Percentiles rank a stretch among this genome's conserved stretches.
Evolutionary conservation across 2,113 vertebrate species (phyloP).

Genomic region (Alethe diademata): DNA sequence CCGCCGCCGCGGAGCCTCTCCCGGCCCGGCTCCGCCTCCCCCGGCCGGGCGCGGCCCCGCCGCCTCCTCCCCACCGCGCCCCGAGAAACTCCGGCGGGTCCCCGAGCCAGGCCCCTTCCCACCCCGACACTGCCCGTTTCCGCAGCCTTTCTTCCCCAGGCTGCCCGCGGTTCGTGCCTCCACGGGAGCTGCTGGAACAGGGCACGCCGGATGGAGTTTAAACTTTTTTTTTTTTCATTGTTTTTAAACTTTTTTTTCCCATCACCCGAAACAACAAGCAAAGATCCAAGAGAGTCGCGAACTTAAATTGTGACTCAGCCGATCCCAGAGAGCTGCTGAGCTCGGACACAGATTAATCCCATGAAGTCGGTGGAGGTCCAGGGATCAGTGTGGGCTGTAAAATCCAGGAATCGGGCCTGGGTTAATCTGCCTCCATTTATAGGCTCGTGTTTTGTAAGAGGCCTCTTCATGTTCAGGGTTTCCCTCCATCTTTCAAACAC

Average conservation of each 20-base stretch:
- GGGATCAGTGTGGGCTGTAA: not conserved
- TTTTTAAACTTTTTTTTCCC: not conserved
- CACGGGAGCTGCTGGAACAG: not conserved
- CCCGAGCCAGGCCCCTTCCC: not conserved
- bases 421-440: not conserved
- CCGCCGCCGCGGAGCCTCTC: not conserved
- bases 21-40: not conserved
- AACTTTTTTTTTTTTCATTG: not conserved
- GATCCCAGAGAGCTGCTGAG: not conserved
- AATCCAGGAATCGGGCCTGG: not conserved
- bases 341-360: not conserved
- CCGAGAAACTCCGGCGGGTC: not conserved
- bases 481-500: not conserved
- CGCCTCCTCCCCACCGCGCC: not conserved
- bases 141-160: not conserved
- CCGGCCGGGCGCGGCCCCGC: not conserved
- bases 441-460: not conserved
- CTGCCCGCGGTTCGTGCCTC: not conserved
- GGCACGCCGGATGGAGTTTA: not conserved
- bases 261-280: not conserved
- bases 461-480: not conserved
- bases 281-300: accelerated
- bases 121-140: not conserved
- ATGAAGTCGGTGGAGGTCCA: accelerated
- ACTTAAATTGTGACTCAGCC: accelerated